Base-by-base conservation (phyloP, 2,888 invertebrate species). In the Chloroclysta siterata region DNA sequence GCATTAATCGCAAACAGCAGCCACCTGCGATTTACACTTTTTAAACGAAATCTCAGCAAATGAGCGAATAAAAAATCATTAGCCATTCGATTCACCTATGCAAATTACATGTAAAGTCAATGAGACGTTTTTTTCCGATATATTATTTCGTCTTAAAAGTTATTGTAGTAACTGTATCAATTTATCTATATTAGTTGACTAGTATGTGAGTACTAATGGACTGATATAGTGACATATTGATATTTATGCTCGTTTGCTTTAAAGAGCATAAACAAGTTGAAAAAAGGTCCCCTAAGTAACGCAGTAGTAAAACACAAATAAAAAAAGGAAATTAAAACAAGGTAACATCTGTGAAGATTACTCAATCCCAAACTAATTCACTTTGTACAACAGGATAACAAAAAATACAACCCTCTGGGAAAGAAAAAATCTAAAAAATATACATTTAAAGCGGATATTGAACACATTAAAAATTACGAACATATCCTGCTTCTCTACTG, bases 381-480 rank as follows among this genome's bases (percentile, higher is more conserved):
- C 82, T 82, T 75, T 71, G 72, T 79, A 22, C 83, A 84, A 88
- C 85, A 85, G 81, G 81, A 82, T 79, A 75, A 82, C 82, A 87
- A 89, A 90, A 89, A 88, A 73, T 57, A 60, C 68, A 71, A 77
- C 75, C 75, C 79, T 81, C 79, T 84, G 84, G 80, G 85, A 89
- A 85, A 83, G 82, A 79, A 63, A 54, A 75, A 74, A 39, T 11
- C 8, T 39, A 76, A 76, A 82, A 83, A 83, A 82, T 22, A 22
- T 22, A 77, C 76, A 80, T 83, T 87, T 81, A 11, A 8, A 11
- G 11, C 11, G 74, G 74, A 75, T 75, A 78, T 82, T 76, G 72
- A 72, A 69, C 69, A 75, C 70, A 82, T 83, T 51, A 10, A 36
- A 42, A 75, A 80, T 84, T 76, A 81, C 79, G 73, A 79, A 73